These are phyloP conservation scores for Scrobipalpa costella DNA, from an alignment of 2,888 invertebrate genomes.

Conservation along the genomic window DNA sequence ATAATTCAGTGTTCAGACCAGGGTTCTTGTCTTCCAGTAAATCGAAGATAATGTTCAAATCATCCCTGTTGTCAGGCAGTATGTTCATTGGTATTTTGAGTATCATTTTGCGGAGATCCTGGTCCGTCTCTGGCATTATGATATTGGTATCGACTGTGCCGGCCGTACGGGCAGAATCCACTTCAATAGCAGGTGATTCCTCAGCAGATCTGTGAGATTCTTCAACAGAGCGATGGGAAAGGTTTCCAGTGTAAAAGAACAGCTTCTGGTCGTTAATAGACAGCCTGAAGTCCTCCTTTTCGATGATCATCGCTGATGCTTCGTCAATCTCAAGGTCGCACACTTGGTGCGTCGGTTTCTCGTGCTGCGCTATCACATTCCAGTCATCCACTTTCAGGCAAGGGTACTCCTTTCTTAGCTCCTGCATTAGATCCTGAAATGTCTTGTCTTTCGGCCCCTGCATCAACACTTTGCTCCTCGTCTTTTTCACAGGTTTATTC, in stretches of 20 bases:
- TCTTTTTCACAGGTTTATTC: constrained; percentile 18
- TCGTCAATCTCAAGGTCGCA: constrained; percentile 32
- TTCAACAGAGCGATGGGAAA: background rate
- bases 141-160: constrained; percentile 30
- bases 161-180: constrained; percentile 36
- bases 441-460: constrained; percentile 29
- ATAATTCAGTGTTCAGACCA: constrained; percentile 64
- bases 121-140: constrained; percentile 29
- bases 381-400: constrained; percentile 31
- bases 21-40: constrained; percentile 69
- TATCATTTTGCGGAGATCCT: constrained; percentile 51
- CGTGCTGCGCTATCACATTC: constrained; percentile 24
- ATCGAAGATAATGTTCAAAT: constrained; percentile 64
- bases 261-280: constrained; percentile 30
- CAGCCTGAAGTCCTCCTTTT: constrained; percentile 30
- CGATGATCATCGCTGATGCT: constrained; percentile 26
- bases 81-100: constrained; percentile 60
- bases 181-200: constrained; percentile 41
- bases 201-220: constrained; percentile 37
- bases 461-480: constrained; percentile 28
- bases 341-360: constrained; percentile 26
- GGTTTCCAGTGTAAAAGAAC: constrained; percentile 26
- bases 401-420: constrained; percentile 32
- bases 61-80: constrained; percentile 61
- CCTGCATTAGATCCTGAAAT: constrained; percentile 30